phyloP scores from a whole-genome alignment of 1,140 invertebrate species.

The Drosophila kohkoa region DNA sequence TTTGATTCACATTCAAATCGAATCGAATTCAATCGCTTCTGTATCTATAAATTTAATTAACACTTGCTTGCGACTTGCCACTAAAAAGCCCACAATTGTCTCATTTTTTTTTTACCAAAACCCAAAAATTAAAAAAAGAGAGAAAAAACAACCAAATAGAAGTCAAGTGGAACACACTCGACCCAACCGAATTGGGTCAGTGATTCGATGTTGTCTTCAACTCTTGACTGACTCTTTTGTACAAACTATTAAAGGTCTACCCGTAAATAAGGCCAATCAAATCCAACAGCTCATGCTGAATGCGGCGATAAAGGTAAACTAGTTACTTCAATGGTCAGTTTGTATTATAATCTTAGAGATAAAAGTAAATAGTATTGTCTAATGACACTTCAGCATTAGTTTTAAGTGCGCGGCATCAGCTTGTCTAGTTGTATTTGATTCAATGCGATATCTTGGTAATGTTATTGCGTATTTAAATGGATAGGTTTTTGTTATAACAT shows the following conservation, averaged over 20 bases:
- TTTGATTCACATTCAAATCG: constrained; percentile 59
- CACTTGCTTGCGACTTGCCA: constrained; percentile 62
- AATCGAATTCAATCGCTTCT: constrained; percentile 44
- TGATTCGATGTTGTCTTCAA: constrained; percentile 53
- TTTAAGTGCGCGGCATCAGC: constrained; percentile 9
- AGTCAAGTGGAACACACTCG: constrained; percentile 44
- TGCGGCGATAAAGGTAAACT: constrained; percentile 57
- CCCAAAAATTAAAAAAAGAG: background rate
- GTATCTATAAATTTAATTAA: constrained; percentile 75
- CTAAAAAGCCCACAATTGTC: constrained; percentile 41
- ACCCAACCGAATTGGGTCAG: constrained; percentile 69
- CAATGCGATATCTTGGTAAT: background rate
- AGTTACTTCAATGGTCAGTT: constrained; percentile 31
- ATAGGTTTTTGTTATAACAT: background rate
- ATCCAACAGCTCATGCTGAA: constrained; percentile 31
- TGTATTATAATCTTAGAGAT: constrained; percentile 7
- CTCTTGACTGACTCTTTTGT: constrained; percentile 6
- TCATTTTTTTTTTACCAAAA: constrained; percentile 26
- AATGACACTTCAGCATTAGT: constrained; percentile 20
- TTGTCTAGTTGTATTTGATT: constrained; percentile 5
- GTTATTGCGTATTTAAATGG: background rate
- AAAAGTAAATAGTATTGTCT: constrained; percentile 12
- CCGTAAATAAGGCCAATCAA: constrained; percentile 33
- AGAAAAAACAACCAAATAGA: constrained; percentile 22
- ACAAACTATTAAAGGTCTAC: constrained; percentile 14